Percentiles rank a stretch among this genome's conserved stretches.
Conservation (phyloP, 2,888 invertebrate species). For the Diarsia rubi region DNA sequence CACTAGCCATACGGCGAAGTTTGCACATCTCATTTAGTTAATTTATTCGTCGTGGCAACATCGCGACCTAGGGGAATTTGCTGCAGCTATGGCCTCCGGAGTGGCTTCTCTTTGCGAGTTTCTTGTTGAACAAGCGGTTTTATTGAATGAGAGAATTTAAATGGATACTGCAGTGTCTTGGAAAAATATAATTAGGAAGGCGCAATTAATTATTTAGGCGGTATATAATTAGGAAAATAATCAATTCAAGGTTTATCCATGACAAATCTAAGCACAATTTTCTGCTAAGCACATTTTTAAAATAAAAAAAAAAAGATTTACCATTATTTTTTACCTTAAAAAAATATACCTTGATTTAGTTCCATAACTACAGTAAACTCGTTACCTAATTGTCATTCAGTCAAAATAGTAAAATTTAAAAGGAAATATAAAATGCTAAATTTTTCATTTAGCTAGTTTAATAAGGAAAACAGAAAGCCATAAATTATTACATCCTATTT, state of each 20-base stretch:
- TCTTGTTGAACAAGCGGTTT: constrained; percentile 46
- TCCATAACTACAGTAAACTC: no score
- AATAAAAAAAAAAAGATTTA: no score
- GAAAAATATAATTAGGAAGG: no score
- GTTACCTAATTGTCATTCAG: not conserved
- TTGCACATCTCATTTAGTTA: constrained; percentile 65
- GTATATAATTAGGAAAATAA: not conserved
- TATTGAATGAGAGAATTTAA: constrained; percentile 24
- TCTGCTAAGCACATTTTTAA: no score
- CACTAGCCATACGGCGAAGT: constrained; percentile 58
- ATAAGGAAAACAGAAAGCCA: not conserved
- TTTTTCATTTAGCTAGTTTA: not conserved
- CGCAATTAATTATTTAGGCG: no score
- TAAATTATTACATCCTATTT: constrained; percentile 38
- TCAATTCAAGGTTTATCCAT: not conserved
- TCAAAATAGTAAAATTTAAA: not conserved
- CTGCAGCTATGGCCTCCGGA: constrained; percentile 33
- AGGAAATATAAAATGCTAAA: not conserved
- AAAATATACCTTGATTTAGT: no score
- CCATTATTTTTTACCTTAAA: no score
- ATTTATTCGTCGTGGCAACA: constrained; percentile 60
- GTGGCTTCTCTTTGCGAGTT: constrained; percentile 40
- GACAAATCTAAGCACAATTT: not conserved
- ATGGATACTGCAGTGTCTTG: not conserved
- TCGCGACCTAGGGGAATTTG: constrained; percentile 54